A percentile compares a stretch with the other conserved stretches of the same genome.
Evolutionary conservation across 2,888 invertebrate genomes (phyloP).

Genomic region (Papilio elwesi): DNA sequence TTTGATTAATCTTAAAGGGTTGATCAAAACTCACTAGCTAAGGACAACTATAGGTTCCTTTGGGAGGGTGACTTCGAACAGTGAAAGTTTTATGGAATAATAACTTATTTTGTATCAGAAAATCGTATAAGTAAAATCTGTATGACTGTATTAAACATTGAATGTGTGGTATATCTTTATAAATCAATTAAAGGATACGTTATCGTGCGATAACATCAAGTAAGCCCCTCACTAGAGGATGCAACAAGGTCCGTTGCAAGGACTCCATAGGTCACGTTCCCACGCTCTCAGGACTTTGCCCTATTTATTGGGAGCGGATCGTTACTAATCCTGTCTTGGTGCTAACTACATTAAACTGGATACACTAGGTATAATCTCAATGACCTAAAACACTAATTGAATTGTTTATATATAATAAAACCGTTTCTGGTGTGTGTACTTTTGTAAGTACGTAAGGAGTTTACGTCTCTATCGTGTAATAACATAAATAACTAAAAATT

Average conservation of each 20-base stretch:
- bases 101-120: no score
- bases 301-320: not conserved
- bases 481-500: no score
- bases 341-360: no score
- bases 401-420: not conserved
- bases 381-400: not conserved
- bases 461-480: no score
- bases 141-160: no score
- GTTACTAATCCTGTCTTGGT: not conserved
- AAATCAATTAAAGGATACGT: not conserved
- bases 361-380: not conserved
- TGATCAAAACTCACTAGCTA: no score
- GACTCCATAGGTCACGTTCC: not conserved
- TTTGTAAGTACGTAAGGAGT: no score
- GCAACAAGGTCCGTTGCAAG: not conserved
- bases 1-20: no score
- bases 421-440: not conserved
- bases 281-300: not conserved
- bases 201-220: not conserved
- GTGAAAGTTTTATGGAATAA: no score
- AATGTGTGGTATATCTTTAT: not conserved
- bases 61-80: no score
- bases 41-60: no score
- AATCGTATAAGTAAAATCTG: no score
- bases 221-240: constrained; percentile 3